phyloP scores from a whole-genome alignment of 2,888 invertebrate genomes.

The Drosophila mimetica region DNA sequence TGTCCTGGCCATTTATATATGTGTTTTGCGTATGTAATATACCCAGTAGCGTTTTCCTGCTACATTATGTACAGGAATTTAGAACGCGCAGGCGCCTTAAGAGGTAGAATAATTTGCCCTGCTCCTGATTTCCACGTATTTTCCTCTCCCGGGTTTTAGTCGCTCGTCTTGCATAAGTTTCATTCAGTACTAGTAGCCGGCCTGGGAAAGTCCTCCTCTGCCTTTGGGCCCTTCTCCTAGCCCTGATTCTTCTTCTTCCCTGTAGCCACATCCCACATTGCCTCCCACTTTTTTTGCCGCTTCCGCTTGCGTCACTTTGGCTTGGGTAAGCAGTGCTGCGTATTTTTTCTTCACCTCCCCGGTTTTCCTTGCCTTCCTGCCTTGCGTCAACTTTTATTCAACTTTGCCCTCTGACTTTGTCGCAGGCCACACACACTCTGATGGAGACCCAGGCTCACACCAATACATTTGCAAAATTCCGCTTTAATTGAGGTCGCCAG shows the following conservation, averaged over 20 bases:
- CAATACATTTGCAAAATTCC: slow-evolving; percentile 42
- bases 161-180: slow-evolving; percentile 53
- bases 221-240: background rate
- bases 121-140: slow-evolving; percentile 30
- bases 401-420: slow-evolving; percentile 81
- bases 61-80: slow-evolving; percentile 48
- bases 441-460: background rate
- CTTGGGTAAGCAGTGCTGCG: slow-evolving; percentile 61
- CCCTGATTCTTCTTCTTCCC: slow-evolving; percentile 4
- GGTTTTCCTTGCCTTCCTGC: slow-evolving; percentile 24
- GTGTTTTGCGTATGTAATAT: slow-evolving; percentile 31
- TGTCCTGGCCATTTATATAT: slow-evolving; percentile 26
- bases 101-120: background rate
- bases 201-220: slow-evolving; percentile 18
- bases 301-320: slow-evolving; percentile 76
- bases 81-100: slow-evolving; percentile 63
- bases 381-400: slow-evolving; percentile 75
- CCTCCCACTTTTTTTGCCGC: slow-evolving; percentile 32
- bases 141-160: background rate
- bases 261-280: background rate
- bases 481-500: slow-evolving; percentile 83
- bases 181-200: slow-evolving; percentile 65
- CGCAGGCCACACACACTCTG: slow-evolving; percentile 16
- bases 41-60: slow-evolving; percentile 9
- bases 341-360: slow-evolving; percentile 45